Evolutionary conservation across 2,888 invertebrate species (phyloP), one percentile per base, ranked within the genome.

Genomic region (Yponomeuta sedellus): DNA sequence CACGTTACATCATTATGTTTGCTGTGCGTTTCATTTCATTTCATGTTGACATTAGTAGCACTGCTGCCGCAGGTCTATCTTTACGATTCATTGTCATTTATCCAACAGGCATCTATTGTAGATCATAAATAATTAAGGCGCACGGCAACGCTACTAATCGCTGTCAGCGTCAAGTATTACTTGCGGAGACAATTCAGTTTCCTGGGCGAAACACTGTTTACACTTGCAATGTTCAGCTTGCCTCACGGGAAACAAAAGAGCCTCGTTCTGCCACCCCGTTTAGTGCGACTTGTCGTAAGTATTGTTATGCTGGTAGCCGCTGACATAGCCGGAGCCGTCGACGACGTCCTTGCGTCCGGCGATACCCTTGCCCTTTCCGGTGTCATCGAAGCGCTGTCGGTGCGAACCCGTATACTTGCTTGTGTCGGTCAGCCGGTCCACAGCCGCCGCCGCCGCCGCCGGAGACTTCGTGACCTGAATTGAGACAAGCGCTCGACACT

Each of bases 401-500:
- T 96, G 96, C 6, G 96, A 96, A 64, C 97, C 97, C 0, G 97
- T 97, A 83, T 97, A 97, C 79, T 96, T 97, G 75, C 94, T 94
- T n/a, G 95, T 93, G 80, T 97, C 97, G 0, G 97, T 97, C 72
- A 97, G 83, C 69, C 97, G 92, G 72, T 95, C 96, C 4, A 96
- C 95, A 0, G 93, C 85, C 12, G 92, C 92, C 1, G 91, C 91
- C 16, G 92, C 91, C 2, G 91, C 90, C 4, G 91, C 84, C 73
- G 89, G 85, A 1, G 88, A 88, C 72, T 89, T 88, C 8, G 83
- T 79, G 67, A 87, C 78, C 89, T 88, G 78, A 11, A 77, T 4
- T 80, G 66, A 34, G 61, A 52, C 1, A 52, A 52, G 44, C 16
- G 12, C 44, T 52, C 34, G 10, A 34, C 34, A 34, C 34, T 34